Base-by-base conservation (phyloP, 2,888 invertebrate genomes). In the Mythimna loreyi region DNA sequence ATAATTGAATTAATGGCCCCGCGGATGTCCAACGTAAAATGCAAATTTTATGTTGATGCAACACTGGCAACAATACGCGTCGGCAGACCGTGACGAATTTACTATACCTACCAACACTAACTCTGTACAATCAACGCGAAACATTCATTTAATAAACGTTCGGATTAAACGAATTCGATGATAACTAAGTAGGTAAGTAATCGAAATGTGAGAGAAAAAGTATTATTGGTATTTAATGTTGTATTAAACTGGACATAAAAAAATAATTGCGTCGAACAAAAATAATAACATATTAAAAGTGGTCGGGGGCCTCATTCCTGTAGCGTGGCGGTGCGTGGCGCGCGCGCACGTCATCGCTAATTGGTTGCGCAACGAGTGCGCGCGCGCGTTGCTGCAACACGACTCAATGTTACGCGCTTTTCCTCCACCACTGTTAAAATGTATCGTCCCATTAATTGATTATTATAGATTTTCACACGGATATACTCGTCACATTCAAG, bases 41-140 rank as follows among this genome's bases (percentile, higher is more conserved):
- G 95, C 94, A 94, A 95, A 95, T 95, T 91, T 89, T 76, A 78
- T 67, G 85, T 84, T 93, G 82, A 82, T 87, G 92, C 93, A 93
- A 92, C 68, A 70, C 92, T 92, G 86, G 88, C 92, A 91, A 92
- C 92, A 92, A 87, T 87, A 89, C 86, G 75, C 82, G 84, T 81
- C 89, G 85, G 67, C 91, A 89, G 93, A 94, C 92, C 94, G 89
- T 91, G 89, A 91, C 94, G 89, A 82, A 86, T 88, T 85, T 83
- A 85, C 88, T 87, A 86, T 87, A 89, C 86, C 85, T 88, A 88
- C 84, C 81, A 75, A 82, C 85, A 89, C 86, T 85, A 81, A 83
- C 80, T 84, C 83, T 85, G 87, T 87, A 85, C 80, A 87, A 78
- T 81, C 75, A 77, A 84, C 84, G 80, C 90, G 91, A n/a, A 91